Evolutionary conservation across 2,113 vertebrate species (phyloP).

Genomic region (Rallus limicola): DNA sequence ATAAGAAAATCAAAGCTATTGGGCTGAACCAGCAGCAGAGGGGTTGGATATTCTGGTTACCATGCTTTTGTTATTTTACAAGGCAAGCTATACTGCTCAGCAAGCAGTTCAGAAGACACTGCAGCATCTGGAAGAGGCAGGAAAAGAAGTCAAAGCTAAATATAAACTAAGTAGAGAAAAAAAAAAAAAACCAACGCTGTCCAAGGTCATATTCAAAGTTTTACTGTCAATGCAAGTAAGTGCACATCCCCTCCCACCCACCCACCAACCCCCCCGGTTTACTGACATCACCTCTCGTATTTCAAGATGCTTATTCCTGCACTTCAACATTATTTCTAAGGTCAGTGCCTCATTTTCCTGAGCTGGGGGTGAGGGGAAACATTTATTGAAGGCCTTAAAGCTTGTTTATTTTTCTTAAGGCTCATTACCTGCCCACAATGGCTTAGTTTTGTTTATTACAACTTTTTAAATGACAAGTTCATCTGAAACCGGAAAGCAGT

Average conservation of each 20-base stretch:
- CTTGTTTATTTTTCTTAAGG: slow-evolving; percentile 12
- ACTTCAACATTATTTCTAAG: not conserved
- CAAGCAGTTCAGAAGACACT: not conserved
- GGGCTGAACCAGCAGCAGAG: not conserved
- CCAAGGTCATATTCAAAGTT: not conserved
- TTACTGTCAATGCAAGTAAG: not conserved
- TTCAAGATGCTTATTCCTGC: not conserved
- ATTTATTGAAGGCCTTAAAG: slow-evolving; percentile 1
- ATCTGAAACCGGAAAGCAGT: slow-evolving; percentile 48
- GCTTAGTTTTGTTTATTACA: slow-evolving; percentile 24
- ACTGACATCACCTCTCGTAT: not conserved
- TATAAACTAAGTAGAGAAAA: not conserved
- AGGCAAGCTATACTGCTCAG: not conserved
- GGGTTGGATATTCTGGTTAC: not conserved
- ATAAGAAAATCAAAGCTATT: not conserved
- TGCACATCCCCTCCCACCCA: not conserved
- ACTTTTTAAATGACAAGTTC: slow-evolving; percentile 55
- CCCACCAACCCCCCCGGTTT: not conserved
- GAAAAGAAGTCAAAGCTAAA: not conserved
- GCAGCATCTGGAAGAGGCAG: not conserved
- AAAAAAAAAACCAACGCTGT: not conserved
- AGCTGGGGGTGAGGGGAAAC: not conserved
- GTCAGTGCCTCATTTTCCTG: not conserved
- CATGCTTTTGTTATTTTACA: not conserved
- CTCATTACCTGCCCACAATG: not conserved